A percentile compares a stretch with the other conserved stretches of the same genome.
These are phyloP conservation scores for Siphonodentalium dalli DNA, from an alignment of 2,888 invertebrate genomes.

Conservation along the genomic window DNA sequence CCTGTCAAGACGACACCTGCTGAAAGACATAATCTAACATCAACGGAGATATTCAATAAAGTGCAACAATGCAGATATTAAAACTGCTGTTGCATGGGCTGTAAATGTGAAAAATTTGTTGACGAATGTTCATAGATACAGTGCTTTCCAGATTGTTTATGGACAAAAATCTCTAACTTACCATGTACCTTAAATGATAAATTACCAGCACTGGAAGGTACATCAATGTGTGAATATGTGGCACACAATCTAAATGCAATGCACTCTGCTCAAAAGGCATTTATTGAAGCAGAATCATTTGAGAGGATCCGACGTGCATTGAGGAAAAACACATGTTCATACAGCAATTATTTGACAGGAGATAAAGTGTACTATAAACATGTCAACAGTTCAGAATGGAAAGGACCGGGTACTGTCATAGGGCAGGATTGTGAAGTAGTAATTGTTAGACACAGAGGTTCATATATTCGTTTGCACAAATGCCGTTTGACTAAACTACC, in stretches of 20 bases:
- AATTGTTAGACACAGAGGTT: too few relatives aligned
- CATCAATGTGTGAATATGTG: conserved; percentile 1
- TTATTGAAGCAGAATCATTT: conserved; percentile 9
- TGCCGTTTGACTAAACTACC: too few relatives aligned
- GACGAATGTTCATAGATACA: conserved; percentile 5
- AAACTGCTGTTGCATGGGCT: conserved; percentile 13
- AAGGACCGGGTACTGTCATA: too few relatives aligned
- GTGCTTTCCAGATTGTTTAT: conserved; percentile 16
- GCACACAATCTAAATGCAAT: conserved; percentile 4
- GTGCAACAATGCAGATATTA: too few relatives aligned
- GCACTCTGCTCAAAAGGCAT: conserved; percentile 1
- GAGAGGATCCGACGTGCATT: too few relatives aligned
- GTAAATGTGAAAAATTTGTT: conserved; percentile 8
- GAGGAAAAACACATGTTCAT: too few relatives aligned
- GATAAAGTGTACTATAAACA: too few relatives aligned
- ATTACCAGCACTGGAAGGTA: conserved; percentile 13
- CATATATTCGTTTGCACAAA: too few relatives aligned
- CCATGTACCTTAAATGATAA: conserved; percentile 13
- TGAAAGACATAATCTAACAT: conserved; percentile 11
- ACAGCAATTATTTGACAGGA: too few relatives aligned
- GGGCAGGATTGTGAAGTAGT: too few relatives aligned
- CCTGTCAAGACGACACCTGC: conserved; percentile 9
- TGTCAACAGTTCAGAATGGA: too few relatives aligned
- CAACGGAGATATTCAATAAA: too few relatives aligned
- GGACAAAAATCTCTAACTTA: conserved; percentile 17